A percentile compares a stretch with the other conserved stretches of the same genome.
Conservation (phyloP, 2,113 vertebrate species). For the Anoura caudifer region DNA sequence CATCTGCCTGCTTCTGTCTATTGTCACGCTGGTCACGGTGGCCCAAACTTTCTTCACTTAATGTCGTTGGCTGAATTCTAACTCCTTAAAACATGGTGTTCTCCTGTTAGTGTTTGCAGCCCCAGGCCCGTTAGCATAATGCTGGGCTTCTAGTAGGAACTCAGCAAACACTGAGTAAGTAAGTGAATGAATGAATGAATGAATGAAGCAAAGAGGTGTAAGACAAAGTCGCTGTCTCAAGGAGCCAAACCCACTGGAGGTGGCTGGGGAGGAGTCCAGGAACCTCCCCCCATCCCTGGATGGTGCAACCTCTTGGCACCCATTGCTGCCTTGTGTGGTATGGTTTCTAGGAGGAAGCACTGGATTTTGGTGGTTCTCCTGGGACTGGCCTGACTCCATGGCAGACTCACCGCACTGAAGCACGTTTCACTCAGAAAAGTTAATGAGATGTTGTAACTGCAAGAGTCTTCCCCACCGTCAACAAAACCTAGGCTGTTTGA, state of each 20-base stretch:
- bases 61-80: background rate
- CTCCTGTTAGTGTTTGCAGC: background rate
- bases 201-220: background rate
- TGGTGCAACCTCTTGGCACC: rapidly evolving
- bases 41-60: background rate
- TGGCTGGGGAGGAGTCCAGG: background rate
- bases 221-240: background rate
- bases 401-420: too few species aligned
- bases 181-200: background rate
- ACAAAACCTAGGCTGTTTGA: background rate
- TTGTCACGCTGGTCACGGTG: background rate
- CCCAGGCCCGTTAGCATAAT: background rate
- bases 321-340: background rate
- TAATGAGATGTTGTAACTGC: background rate
- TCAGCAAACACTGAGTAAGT: background rate
- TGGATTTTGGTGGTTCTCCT: background rate
- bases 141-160: background rate
- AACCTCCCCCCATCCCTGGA: too few species aligned
- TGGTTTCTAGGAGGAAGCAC: background rate
- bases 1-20: background rate
- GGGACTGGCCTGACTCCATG: too few species aligned
- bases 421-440: background rate
- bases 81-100: background rate
- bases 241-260: background rate
- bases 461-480: background rate